These are phyloP conservation scores for Polymixis flavicincta DNA, from an alignment of 2,888 invertebrate species.

Conservation along the genomic window DNA sequence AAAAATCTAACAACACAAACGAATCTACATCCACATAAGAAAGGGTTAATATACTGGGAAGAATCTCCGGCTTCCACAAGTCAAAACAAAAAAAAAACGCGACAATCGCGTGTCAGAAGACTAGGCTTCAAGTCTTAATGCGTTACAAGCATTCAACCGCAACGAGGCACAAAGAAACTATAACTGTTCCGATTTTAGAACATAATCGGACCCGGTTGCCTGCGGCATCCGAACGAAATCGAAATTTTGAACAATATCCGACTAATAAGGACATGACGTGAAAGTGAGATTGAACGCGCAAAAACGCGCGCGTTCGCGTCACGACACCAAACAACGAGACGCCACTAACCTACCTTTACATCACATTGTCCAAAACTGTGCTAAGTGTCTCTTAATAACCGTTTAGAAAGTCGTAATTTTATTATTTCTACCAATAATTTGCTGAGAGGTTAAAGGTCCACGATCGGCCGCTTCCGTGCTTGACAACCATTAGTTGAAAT, in stretches of 20 bases:
- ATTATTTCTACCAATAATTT: conserved; percentile 80
- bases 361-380: conserved; percentile 67
- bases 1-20: neutral
- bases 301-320: conserved; percentile 73
- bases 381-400: conserved; percentile 77
- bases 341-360: conserved; percentile 62
- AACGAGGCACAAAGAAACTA: conserved; percentile 58
- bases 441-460: conserved; percentile 76
- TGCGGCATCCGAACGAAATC: conserved; percentile 78
- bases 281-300: conserved; percentile 80
- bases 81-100: conserved; percentile 39
- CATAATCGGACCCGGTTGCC: conserved; percentile 65
- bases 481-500: conserved; percentile 71
- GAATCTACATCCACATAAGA: conserved; percentile 1
- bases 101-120: conserved; percentile 52
- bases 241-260: conserved; percentile 83
- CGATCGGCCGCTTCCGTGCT: conserved; percentile 76
- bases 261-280: conserved; percentile 85
- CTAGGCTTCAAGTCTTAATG: conserved; percentile 50
- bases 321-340: conserved; percentile 63
- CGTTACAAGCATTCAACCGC: conserved; percentile 53
- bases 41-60: conserved; percentile 30
- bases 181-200: conserved; percentile 61
- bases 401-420: conserved; percentile 84
- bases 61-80: conserved; percentile 23